A percentile compares a stretch with the other conserved stretches of the same genome.
phyloP scores from a whole-genome alignment of 2,888 invertebrate genomes.

The Idaea biselata region DNA sequence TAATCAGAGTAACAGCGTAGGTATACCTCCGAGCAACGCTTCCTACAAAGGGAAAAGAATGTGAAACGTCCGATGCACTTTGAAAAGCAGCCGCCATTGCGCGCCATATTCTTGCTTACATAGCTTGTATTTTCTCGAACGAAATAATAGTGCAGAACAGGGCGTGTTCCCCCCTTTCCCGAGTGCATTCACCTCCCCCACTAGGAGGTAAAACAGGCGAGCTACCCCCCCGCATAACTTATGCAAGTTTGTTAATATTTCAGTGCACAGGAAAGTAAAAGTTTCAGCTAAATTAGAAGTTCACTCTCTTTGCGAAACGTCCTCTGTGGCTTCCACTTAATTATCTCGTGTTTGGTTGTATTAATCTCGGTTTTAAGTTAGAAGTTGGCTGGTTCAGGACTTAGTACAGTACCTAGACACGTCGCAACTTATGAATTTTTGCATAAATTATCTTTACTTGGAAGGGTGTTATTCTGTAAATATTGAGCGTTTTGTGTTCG shows the following conservation, averaged over 20 bases:
- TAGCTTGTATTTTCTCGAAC: constrained; percentile 28
- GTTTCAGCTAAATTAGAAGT: constrained; percentile 20
- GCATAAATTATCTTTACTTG: background rate
- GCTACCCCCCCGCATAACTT: constrained; percentile 50
- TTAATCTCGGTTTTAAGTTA: constrained; percentile 21
- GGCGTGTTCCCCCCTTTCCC: constrained; percentile 26
- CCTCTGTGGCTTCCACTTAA: constrained; percentile 30
- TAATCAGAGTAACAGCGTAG: constrained; percentile 21
- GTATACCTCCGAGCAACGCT: constrained; percentile 16
- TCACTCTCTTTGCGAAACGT: constrained; percentile 20
- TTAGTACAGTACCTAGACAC: background rate
- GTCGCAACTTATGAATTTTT: background rate
- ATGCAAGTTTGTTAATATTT: constrained; percentile 77
- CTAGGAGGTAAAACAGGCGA: constrained; percentile 25
- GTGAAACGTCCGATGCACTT: constrained; percentile 46
- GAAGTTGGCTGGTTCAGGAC: background rate
- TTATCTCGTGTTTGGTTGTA: constrained; percentile 33
- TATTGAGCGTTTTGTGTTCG: no score
- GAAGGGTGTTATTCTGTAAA: background rate
- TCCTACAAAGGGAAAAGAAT: constrained; percentile 39
- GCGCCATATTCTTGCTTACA: constrained; percentile 36
- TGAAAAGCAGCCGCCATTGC: constrained; percentile 19
- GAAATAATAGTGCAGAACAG: constrained; percentile 39
- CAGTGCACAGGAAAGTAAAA: constrained; percentile 45
- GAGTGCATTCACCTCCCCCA: constrained; percentile 57